These are phyloP conservation scores for Diaprepes abbreviatus DNA, from an alignment of 2,888 invertebrate species.

Conservation along the genomic window DNA sequence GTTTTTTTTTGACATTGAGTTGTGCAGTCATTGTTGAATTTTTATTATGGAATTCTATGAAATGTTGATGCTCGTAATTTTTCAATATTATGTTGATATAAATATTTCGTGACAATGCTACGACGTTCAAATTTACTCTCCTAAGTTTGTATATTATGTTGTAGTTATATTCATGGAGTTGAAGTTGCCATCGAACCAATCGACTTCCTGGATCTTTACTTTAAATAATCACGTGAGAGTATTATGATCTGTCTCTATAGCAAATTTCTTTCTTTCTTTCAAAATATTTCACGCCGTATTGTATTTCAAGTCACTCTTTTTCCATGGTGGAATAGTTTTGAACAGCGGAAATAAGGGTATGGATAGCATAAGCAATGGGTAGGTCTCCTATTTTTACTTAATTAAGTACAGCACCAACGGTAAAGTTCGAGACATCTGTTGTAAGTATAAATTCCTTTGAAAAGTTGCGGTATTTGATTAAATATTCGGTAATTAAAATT, in stretches of 20 bases:
- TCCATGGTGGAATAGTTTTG: conserved; percentile 62
- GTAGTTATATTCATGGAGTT: conserved; percentile 38
- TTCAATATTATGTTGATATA: too few relatives aligned
- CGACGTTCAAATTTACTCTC: conserved; percentile 9
- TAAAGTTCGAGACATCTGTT: conserved; percentile 61
- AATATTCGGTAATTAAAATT: conserved; percentile 39
- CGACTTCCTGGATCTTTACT: conserved; percentile 57
- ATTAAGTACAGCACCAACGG: conserved; percentile 38
- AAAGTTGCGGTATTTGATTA: conserved; percentile 52
- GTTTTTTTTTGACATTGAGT: too few relatives aligned
- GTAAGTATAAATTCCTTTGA: conserved; percentile 35
- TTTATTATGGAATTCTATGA: too few relatives aligned
- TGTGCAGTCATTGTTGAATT: too few relatives aligned
- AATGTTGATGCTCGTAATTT: not conserved
- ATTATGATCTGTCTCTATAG: conserved; percentile 61
- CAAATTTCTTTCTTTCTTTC: conserved; percentile 62
- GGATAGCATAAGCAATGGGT: conserved; percentile 61
- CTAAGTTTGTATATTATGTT: conserved; percentile 33
- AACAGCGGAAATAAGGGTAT: conserved; percentile 59
- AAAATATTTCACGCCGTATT: conserved; percentile 61
- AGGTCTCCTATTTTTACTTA: conserved; percentile 56
- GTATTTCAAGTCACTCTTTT: conserved; percentile 61
- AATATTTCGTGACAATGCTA: too few relatives aligned
- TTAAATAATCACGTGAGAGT: conserved; percentile 61
- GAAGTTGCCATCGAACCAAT: conserved; percentile 57